Evolutionary conservation across 2,113 vertebrate genomes (phyloP).

Genomic region (Chaetops frenatus): DNA sequence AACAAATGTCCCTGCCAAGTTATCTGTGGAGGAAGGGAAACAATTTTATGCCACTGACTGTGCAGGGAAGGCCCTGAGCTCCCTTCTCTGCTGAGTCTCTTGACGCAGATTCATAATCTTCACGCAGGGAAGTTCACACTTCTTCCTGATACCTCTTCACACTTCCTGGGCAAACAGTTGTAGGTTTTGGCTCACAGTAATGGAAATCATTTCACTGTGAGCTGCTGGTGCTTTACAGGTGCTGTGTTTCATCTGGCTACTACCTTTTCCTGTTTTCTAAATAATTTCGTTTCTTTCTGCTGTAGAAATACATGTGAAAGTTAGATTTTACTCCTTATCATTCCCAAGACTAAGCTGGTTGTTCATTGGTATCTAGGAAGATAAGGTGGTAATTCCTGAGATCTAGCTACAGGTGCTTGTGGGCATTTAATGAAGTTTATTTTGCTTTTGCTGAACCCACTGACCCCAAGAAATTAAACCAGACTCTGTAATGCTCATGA

Average conservation of each 20-base stretch:
- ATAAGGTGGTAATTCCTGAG: neutral
- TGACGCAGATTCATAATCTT: neutral
- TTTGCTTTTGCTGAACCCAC: neutral
- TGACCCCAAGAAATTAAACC: neutral
- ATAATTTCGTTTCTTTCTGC: neutral
- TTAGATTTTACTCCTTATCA: neutral
- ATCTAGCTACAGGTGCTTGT: neutral
- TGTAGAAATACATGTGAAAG: neutral
- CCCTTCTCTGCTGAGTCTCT: neutral
- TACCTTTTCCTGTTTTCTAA: neutral
- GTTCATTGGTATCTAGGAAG: neutral
- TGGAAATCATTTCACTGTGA: neutral
- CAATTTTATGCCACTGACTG: neutral
- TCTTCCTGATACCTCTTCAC: neutral
- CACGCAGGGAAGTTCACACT: neutral
- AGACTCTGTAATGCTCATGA: accelerated
- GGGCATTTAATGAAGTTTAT: neutral
- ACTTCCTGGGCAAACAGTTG: neutral
- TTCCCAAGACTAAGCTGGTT: neutral
- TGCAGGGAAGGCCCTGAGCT: neutral
- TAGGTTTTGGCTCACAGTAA: neutral
- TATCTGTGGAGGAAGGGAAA: neutral
- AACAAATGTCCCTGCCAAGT: neutral
- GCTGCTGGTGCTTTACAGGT: neutral
- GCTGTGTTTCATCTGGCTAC: neutral